These are phyloP conservation scores for Drosophila tsacasi DNA, from an alignment of 1,140 invertebrate genomes.

Conservation along the genomic window DNA sequence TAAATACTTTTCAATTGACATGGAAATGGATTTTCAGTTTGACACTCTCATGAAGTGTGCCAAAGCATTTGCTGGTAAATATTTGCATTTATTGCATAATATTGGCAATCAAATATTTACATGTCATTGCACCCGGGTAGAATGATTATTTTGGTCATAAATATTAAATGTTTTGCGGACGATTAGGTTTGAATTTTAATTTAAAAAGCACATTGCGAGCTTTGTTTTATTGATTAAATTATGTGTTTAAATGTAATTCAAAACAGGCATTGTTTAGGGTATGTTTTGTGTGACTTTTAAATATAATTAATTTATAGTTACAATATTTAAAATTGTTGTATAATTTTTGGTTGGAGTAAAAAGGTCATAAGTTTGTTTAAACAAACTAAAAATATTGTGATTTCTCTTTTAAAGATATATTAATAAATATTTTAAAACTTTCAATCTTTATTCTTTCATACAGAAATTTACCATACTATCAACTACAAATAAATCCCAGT, in stretches of 20 bases:
- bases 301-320: background rate
- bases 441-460: background rate
- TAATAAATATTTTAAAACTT: background rate
- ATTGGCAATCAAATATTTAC: conserved; percentile 28
- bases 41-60: conserved; percentile 26
- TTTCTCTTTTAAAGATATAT: background rate
- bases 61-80: conserved; percentile 19
- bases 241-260: background rate
- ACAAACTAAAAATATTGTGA: too few relatives aligned
- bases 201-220: background rate
- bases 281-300: background rate
- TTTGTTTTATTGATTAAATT: conserved; percentile 2
- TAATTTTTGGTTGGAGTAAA: too few relatives aligned
- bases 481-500: background rate
- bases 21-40: conserved; percentile 22
- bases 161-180: conserved; percentile 5
- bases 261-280: background rate
- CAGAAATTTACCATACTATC: background rate
- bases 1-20: conserved; percentile 49
- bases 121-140: conserved; percentile 1
- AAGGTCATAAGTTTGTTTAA: too few relatives aligned
- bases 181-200: background rate
- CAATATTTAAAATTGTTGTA: too few relatives aligned
- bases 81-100: conserved; percentile 50
- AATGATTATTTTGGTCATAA: background rate